Base-by-base conservation (phyloP, 2,113 vertebrate genomes). In the Miniopterus natalensis region DNA sequence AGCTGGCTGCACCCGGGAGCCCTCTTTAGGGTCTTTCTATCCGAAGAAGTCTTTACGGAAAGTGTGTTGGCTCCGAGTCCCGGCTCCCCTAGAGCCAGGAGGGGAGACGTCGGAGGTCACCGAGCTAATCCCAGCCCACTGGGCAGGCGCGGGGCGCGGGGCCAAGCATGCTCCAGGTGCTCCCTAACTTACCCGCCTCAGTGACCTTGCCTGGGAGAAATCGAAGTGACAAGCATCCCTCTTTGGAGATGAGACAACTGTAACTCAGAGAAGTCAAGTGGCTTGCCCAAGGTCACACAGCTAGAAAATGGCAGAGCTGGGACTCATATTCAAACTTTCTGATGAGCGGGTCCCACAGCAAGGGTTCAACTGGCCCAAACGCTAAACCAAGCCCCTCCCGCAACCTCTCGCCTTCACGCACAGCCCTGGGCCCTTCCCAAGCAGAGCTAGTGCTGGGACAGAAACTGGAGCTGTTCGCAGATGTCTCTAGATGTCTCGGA, bases 121-220 rank as follows among this genome's bases (percentile, higher is more conserved):
- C 55, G 36, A 27, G 25, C 40, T 40, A 18, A 57, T 23, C 47
- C 36, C 55, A 23, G 51, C 45, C 27, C 61, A 12, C 14, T n/a
- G 23, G 42, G 45, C 5, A 49, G 31, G 15, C 1, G 1, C 2
- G 0, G 15, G 3, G 40, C 3, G 5, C 25, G 20, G 47, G 66
- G 49, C 15, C 53, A 45, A 42, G 23, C 20, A 18, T 15, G 25
- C 59, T 21, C 65, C 0, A 1, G 13, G 36, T 2, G 36, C 66
- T 8, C 9, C 53, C 29, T 84, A 71, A 47, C 47, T 61, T 75
- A 84, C 80, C 36, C 13, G n/a, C 73, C 45, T 68, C 40, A 8
- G 6, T 9, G 21, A 8, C 8, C 18, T 80, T 49, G 8, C 36
- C 73, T 90, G 51, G 63, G 70, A 92, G 42, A 81, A 87, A 23